Percentiles rank a stretch among this genome's conserved stretches.
These are phyloP conservation scores for Bagarius yarrelli DNA, from an alignment of 2,113 vertebrate species.

Conservation along the genomic window DNA sequence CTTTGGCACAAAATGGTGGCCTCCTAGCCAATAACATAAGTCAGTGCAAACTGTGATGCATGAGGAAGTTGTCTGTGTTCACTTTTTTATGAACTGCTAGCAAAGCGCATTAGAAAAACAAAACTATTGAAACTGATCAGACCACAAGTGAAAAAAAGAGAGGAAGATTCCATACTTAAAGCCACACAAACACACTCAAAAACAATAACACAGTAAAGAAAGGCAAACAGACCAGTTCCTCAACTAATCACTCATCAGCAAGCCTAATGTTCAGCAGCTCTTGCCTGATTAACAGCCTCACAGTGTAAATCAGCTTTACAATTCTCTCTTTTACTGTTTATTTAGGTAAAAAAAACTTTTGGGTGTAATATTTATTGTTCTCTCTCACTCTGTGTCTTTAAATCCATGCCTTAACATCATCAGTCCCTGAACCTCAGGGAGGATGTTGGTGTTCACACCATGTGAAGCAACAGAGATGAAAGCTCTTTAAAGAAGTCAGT, in stretches of 20 bases:
- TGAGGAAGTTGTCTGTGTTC: neutral
- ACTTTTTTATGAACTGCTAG: neutral
- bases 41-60: neutral
- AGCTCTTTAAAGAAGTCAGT: constrained; percentile 39
- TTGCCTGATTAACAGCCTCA: neutral
- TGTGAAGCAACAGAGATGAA: constrained; percentile 29
- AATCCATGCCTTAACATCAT: neutral
- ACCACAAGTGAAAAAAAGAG: neutral
- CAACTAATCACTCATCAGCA: constrained; percentile 38
- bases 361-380: neutral
- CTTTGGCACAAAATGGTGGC: constrained; percentile 44
- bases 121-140: neutral
- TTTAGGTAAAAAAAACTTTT: neutral
- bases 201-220: neutral
- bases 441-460: constrained; percentile 51
- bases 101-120: neutral
- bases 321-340: neutral
- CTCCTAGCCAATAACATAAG: constrained; percentile 40
- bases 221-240: constrained; percentile 46
- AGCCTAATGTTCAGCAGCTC: constrained; percentile 3
- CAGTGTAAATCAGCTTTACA: neutral
- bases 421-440: constrained; percentile 32
- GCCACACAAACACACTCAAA: neutral
- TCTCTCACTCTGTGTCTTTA: neutral
- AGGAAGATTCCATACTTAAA: neutral